Evolutionary conservation across 2,797 vertebrate species (phyloP), one percentile per base, ranked within the genome.

Genomic region (Lithobates pipiens): DNA sequence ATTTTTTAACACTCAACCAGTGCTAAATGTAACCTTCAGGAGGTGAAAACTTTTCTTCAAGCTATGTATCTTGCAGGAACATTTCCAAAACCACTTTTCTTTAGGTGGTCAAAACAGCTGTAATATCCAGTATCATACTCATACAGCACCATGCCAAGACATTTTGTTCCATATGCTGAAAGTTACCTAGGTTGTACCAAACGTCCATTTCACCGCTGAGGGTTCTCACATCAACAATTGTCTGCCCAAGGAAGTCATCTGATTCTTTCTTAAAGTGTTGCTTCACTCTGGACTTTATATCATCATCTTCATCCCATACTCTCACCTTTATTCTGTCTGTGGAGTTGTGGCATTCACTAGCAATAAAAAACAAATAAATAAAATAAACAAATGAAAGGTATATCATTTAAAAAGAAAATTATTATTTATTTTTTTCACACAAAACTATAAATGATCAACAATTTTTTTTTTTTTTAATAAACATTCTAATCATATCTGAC

Each of bases 191-290:
- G 89, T 99, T 99, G 92, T 99, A 99, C 98, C 98, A 99, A 54
- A 99, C 98, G 46, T 99, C 98, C 98, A 99, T 99, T 91, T 99
- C 98, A 78, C 98, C 98, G 18, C 98, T 99, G 79, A 99, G 93
- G 10, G 96, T 99, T 89, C 98, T 96, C 78, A 99, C 98, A 94
- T 99, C 98, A n/a, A 99, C 98, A 91, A 99, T 98, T 54, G 98
- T 99, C 91, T 99, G 98, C 50, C 98, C 98, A 54, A 99, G 94
- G 88, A 99, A 99, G 76, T 99, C 98, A 69, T 99, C 98, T 0
- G 98, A 98, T 89, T 99, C 98, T 10, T 98, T 97, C 91, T 99
- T 99, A 92, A 99, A 99, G 90, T 98, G 98, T 42, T 99, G 98
- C 90, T 99, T 99, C 78, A 99, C 97, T 80, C 98, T 96, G 21